These are phyloP conservation scores for Zophobas morio DNA, from an alignment of 1,140 invertebrate genomes.

Conservation along the genomic window DNA sequence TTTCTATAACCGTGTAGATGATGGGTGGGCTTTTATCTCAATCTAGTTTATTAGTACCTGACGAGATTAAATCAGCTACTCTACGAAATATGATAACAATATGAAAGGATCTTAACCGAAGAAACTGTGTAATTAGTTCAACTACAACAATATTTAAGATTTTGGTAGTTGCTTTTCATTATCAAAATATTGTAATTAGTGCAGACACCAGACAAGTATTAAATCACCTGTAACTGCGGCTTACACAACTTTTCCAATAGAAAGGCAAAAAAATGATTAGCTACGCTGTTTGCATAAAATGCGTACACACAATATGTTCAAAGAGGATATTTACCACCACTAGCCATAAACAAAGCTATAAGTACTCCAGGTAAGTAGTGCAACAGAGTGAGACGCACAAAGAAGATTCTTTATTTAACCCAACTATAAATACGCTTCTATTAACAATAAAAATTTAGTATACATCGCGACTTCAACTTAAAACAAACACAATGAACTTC, in stretches of 20 bases:
- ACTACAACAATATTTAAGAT: neutral
- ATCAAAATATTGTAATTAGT: neutral
- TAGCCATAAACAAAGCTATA: slow-evolving; percentile 5
- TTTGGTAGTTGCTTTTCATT: no score
- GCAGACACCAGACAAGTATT: neutral
- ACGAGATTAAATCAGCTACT: no score
- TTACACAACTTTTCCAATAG: slow-evolving; percentile 21
- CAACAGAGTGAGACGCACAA: slow-evolving; percentile 10
- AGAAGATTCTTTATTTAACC: neutral
- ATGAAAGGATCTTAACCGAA: neutral
- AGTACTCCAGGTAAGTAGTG: neutral
- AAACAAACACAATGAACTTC: slow-evolving; percentile 30
- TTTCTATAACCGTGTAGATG: no score
- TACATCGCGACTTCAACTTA: neutral
- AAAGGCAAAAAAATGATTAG: slow-evolving; percentile 24
- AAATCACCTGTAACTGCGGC: neutral
- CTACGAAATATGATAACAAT: no score
- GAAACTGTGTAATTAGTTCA: neutral
- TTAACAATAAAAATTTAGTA: slow-evolving; percentile 41
- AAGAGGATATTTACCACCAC: slow-evolving; percentile 8
- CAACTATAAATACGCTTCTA: slow-evolving; percentile 15
- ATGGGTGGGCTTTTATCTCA: no score
- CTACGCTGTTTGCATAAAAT: slow-evolving; percentile 28
- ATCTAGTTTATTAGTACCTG: no score
- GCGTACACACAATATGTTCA: slow-evolving; percentile 22